Evolutionary conservation across 1,140 invertebrate genomes (phyloP), one percentile per base, ranked within the genome.

Genomic region (Homarus americanus): DNA sequence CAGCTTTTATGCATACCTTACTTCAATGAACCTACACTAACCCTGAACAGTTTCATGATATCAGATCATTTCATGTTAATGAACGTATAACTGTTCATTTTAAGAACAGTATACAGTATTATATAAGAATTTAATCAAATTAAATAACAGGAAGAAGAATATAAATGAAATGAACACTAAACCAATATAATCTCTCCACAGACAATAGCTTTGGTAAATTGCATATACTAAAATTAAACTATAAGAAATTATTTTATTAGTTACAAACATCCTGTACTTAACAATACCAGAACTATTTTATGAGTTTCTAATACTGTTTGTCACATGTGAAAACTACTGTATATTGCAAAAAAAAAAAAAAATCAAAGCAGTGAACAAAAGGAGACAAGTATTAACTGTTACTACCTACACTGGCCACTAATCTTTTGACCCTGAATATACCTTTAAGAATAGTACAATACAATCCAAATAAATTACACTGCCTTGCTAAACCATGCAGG

Each of bases 401-500:
- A 32, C 7, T 69, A 66, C n/a, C 15, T 66, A 66, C 24, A 66
- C 63, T 32, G 28, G 20, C 58, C 63, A 69, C 5, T 69, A 0
- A 28, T 9, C 17, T 32, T 69, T 28, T 24, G 63, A 69, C 63
- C 63, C 63, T 32, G n/a, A 32, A 69, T 28, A 69, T 69, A 34
- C 58, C 58, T 63, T 69, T 24, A 69, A 69, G 63, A 69, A 69
- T 32, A 63, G 58, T 63, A 69, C 20, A 66, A 66, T 66, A 66
- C 32, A 28, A 69, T 69, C 7, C 63, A 69, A 1, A 32, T 28
- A 32, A 3, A 24, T 32, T 32, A 69, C n/a, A 32, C 15, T 63
- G 7, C 58, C 58, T 63, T 63, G 15, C 63, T 69, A 12, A 28
- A 32, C 1, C 12, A 20, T 63, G 58, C 63, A 69, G n/a, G n/a